Evolutionary conservation across 2,113 vertebrate genomes (phyloP), one percentile per base, ranked within the genome.

Genomic region (Uropsilus gracilis): DNA sequence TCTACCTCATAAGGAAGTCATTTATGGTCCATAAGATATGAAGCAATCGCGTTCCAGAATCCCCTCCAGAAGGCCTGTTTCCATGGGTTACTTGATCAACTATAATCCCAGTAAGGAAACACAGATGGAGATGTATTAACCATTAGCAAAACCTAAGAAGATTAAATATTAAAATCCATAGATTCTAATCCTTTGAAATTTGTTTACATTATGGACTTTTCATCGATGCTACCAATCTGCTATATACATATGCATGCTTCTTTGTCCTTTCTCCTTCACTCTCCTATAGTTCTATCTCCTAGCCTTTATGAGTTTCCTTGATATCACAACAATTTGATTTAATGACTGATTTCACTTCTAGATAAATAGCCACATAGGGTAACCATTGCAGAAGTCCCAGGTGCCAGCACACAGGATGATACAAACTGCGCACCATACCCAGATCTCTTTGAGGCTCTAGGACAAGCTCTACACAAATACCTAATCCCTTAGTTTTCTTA

Each of bases 401-500:
- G 12, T 55, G 39, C 66, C 44, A 66, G n/a, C n/a, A 50, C 46
- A 8, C 30, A 30, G 34, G 55, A 46, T 17, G 81, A 90, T 53
- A 82, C 9, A 71, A 39, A 82, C 39, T 66, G 28, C 26, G 28
- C 48, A 68, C 53, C 53, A 55, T 22, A 20, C 5, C 10, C 50
- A 94, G 50, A 50, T 37, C 86, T 80, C 69, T 53, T 12, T 87
- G n/a, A 92, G 39, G 3, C 44, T 89, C 86, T 37, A 83, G 72
- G 32, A 48, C 44, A 96, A 94, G 42, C 71, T 42, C 18, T 42
- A 57, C 63, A 50, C 9, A 86, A 55, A 59, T 32, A 92, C 28
- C 18, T 94, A 86, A 88, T 82, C 30, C 68, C 37, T 30, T 77
- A 17, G n/a, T 84, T 75, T 94, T 88, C 77, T 78, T 55, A 86